phyloP scores from a whole-genome alignment of 37 sponge, comb jelly and placozoan species.

The Aplysina aerophoba region DNA sequence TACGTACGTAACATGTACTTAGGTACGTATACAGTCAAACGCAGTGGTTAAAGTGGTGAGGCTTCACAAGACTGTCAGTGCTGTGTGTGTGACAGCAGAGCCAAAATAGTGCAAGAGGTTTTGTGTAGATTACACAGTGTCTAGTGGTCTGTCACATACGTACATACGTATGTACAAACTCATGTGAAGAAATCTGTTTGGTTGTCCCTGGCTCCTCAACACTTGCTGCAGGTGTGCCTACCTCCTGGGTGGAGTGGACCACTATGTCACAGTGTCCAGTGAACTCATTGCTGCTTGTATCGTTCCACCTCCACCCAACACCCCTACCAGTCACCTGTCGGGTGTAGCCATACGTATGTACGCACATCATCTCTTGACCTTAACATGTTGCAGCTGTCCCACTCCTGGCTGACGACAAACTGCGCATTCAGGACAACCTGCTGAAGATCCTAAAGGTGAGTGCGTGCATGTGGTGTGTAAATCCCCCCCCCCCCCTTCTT shows the following conservation, averaged over 20 bases:
- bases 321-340: too few species aligned
- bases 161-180: too few species aligned
- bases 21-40: too few species aligned
- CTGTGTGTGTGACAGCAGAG: background rate
- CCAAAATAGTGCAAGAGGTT: too few species aligned
- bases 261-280: conserved; percentile 46
- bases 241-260: conserved; percentile 46
- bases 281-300: conserved; percentile 51
- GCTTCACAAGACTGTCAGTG: background rate
- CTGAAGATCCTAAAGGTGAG: background rate
- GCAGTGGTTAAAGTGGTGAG: background rate
- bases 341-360: too few species aligned
- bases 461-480: background rate
- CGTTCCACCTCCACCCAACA: background rate
- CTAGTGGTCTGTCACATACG: background rate
- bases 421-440: conserved; percentile 15
- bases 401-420: background rate
- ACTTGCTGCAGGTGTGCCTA: conserved; percentile 52
- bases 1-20: too few species aligned
- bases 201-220: background rate
- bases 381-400: background rate
- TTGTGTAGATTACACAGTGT: background rate
- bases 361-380: too few species aligned
- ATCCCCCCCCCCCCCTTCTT: background rate
- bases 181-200: background rate